These are phyloP conservation scores for Nomada lathburiana DNA, from an alignment of 2,888 invertebrate genomes.

Conservation along the genomic window DNA sequence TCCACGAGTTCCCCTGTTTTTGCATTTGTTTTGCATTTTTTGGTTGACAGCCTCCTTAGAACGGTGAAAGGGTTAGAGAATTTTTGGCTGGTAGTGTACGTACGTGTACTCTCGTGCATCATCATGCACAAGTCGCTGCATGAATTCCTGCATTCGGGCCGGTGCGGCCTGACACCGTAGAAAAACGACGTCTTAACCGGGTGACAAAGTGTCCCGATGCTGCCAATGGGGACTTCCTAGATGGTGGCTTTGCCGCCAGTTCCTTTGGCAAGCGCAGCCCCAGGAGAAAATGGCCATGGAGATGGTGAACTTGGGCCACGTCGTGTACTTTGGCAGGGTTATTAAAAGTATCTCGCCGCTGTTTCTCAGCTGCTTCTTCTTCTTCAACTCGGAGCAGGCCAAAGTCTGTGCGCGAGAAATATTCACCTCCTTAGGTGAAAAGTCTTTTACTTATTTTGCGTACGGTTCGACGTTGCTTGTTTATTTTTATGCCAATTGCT, in stretches of 20 bases:
- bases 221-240: conserved; percentile 70
- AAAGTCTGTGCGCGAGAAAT: conserved; percentile 47
- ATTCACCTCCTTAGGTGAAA: conserved; percentile 48
- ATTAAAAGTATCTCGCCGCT: conserved; percentile 57
- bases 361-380: conserved; percentile 40
- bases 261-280: conserved; percentile 25
- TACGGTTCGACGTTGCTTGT: conserved; percentile 1
- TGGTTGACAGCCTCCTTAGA: too few species aligned
- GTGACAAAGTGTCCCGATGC: conserved; percentile 75
- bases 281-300: conserved; percentile 49
- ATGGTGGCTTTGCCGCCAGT: conserved; percentile 48
- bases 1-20: too few species aligned
- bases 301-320: conserved; percentile 34
- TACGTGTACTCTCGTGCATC: too few species aligned
- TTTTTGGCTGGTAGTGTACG: too few species aligned
- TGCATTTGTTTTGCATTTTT: too few species aligned
- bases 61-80: too few species aligned
- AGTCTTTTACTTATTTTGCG: conserved; percentile 56
- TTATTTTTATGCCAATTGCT: not conserved
- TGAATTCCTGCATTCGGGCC: conserved; percentile 38
- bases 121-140: not conserved
- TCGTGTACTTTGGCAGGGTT: conserved; percentile 50
- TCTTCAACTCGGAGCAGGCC: not conserved
- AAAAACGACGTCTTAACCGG: conserved; percentile 73
- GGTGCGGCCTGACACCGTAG: conserved; percentile 37